Evolutionary conservation across 2,888 invertebrate genomes (phyloP).

Genomic region (Acanthacorydalis orientalis): DNA sequence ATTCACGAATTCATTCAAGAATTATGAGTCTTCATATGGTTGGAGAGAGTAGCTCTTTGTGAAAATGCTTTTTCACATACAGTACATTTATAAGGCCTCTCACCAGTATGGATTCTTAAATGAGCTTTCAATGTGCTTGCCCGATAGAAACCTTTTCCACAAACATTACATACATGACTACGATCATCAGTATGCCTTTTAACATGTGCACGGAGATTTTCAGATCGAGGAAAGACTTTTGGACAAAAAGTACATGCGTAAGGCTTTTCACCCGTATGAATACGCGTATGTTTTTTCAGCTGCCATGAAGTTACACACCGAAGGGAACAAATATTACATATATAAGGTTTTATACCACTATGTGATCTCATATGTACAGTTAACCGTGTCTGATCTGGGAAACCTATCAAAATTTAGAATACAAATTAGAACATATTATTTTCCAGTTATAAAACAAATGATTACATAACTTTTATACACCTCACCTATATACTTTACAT

Average conservation of each 20-base stretch:
- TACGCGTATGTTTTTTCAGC: conserved; percentile 28
- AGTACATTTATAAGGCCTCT: conserved; percentile 25
- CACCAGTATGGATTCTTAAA: conserved; percentile 33
- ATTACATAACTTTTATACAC: no score
- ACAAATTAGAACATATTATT: no score
- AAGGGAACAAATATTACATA: conserved; percentile 20
- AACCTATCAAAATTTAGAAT: conserved; percentile 14
- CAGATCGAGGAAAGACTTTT: conserved; percentile 23
- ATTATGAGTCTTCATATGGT: conserved; percentile 22
- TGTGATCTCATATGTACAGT: conserved; percentile 31
- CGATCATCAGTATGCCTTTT: conserved; percentile 24
- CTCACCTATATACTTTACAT: no score
- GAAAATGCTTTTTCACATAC: conserved; percentile 23
- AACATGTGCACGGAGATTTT: conserved; percentile 23
- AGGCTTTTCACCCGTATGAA: conserved; percentile 29
- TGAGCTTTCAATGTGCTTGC: conserved; percentile 39
- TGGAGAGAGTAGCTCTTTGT: conserved; percentile 23
- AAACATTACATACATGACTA: conserved; percentile 24
- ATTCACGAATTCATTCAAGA: neutral
- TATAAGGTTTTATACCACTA: conserved; percentile 28
- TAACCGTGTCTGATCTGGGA: conserved; percentile 30
- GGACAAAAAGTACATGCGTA: conserved; percentile 24
- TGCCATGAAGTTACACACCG: conserved; percentile 26
- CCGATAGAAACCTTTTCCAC: conserved; percentile 38
- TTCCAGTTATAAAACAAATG: no score